Conservation (phyloP, 2,113 vertebrate species). For the Pleuronectes platessa region DNA sequence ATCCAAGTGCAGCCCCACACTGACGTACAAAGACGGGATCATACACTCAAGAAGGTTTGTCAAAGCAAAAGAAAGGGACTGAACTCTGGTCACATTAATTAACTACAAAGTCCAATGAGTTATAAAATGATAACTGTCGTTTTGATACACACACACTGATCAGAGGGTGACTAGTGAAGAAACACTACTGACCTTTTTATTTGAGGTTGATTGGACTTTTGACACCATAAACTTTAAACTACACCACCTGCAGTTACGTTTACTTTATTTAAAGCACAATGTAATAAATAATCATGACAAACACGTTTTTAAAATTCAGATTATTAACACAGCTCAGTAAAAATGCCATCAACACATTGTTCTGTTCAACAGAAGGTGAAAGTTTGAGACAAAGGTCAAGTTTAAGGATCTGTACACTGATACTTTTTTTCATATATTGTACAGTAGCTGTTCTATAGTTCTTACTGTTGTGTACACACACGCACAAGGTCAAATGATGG, state of each 20-base stretch:
- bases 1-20: neutral
- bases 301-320: too few relatives aligned
- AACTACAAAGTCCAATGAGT: neutral
- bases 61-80: neutral
- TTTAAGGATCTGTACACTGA: too few relatives aligned
- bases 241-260: neutral
- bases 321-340: too few relatives aligned
- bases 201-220: neutral
- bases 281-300: too few relatives aligned
- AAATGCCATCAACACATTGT: too few relatives aligned
- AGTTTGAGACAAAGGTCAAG: too few relatives aligned
- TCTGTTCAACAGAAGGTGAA: too few relatives aligned
- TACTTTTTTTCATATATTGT: too few relatives aligned
- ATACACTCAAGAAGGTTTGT: neutral
- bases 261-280: too few relatives aligned
- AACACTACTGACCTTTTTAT: neutral
- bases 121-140: neutral
- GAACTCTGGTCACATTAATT: constrained; percentile 31
- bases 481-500: neutral
- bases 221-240: neutral
- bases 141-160: neutral
- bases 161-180: neutral
- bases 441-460: too few relatives aligned
- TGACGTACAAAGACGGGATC: neutral
- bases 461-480: too few relatives aligned